Conservation (phyloP, 2,888 invertebrate species). For the Himalopsyche kuldschensis region DNA sequence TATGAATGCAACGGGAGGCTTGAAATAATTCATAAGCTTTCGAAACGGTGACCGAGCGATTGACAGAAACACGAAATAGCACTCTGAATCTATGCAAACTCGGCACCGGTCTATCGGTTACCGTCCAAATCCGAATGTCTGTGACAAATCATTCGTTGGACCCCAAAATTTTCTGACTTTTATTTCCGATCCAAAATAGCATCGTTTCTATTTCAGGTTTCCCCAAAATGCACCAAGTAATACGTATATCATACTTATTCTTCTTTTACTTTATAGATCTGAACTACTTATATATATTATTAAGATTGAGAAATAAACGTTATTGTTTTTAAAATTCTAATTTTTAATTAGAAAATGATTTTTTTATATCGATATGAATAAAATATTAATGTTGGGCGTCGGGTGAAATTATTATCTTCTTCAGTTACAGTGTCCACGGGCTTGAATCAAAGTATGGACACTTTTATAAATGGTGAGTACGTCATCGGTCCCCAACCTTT, state of each 20-base stretch:
- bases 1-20: constrained; percentile 25
- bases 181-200: neutral
- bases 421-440: no score
- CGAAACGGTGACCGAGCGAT: constrained; percentile 14
- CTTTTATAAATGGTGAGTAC: no score
- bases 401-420: no score
- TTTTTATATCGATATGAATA: no score
- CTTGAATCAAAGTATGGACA: no score
- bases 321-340: no score
- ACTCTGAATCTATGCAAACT: constrained; percentile 4
- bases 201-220: neutral
- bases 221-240: neutral
- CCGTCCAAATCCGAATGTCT: neutral
- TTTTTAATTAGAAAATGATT: no score
- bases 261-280: no score
- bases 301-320: no score
- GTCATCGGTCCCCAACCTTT: no score
- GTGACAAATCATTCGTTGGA: neutral
- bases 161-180: neutral
- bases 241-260: neutral
- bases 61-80: constrained; percentile 32
- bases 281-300: no score
- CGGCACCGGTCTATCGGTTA: neutral
- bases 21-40: constrained; percentile 21
- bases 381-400: no score